These are phyloP conservation scores for Heliconius charithonia DNA, from an alignment of 2,888 invertebrate species.

Conservation along the genomic window DNA sequence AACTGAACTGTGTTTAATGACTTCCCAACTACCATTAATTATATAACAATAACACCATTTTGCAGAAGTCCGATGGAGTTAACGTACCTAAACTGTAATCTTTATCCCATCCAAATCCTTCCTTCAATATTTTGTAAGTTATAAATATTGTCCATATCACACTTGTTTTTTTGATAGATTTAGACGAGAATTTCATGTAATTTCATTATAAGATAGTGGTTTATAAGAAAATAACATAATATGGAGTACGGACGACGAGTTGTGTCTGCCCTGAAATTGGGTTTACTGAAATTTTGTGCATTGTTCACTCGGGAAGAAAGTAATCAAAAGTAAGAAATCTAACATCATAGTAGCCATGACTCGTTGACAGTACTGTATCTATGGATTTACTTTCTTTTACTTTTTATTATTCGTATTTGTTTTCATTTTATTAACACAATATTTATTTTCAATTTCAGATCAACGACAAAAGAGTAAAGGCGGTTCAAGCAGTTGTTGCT, in stretches of 20 bases:
- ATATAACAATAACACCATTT: conserved; percentile 43
- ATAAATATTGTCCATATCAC: conserved; percentile 1
- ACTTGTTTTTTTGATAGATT: neutral
- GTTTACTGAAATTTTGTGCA: neutral
- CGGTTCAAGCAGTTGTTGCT: conserved; percentile 97
- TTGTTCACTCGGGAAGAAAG: neutral
- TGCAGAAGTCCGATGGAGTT: conserved; percentile 80
- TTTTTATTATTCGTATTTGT: neutral
- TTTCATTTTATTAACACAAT: conserved; percentile 13
- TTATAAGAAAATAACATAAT: neutral
- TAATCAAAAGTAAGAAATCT: neutral
- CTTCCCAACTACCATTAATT: conserved; percentile 5
- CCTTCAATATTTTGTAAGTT: conserved; percentile 54
- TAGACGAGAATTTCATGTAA: neutral
- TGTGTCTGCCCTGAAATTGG: neutral
- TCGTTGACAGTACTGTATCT: neutral
- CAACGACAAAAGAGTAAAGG: conserved; percentile 98
- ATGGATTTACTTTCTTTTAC: neutral
- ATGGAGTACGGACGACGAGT: neutral
- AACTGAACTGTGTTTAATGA: neutral
- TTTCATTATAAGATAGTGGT: neutral
- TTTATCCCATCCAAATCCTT: conserved; percentile 56
- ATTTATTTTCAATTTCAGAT: conserved; percentile 85
- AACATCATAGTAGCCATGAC: neutral
- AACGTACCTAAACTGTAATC: conserved; percentile 53